Evolutionary conservation across 2,797 vertebrate species (phyloP).

Genomic region (Leucoraja ocellata): DNA sequence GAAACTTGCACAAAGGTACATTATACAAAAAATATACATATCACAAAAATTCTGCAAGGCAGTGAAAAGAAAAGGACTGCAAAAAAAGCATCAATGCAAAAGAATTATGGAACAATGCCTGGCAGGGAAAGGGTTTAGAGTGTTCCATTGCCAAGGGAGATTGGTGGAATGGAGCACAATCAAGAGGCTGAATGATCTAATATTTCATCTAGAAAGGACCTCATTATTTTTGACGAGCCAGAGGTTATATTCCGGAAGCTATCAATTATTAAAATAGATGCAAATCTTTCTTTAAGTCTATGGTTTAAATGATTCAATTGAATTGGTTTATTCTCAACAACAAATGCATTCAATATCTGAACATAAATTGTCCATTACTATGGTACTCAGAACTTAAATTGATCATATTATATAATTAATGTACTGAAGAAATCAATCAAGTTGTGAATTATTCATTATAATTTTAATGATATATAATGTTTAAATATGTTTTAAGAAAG

Average conservation of each 20-base stretch:
- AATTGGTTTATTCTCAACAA: neutral
- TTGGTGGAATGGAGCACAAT: neutral
- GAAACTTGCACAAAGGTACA: too few relatives aligned
- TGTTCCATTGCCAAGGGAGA: too few relatives aligned
- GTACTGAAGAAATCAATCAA: neutral
- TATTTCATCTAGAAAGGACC: neutral
- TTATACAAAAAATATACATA: too few relatives aligned
- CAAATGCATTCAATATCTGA: neutral
- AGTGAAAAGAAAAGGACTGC: too few relatives aligned
- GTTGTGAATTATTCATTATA: neutral
- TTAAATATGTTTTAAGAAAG: neutral
- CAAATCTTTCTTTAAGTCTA: neutral
- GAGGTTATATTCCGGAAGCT: neutral
- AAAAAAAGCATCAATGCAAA: too few relatives aligned
- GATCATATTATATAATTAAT: neutral
- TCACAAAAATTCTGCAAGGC: too few relatives aligned
- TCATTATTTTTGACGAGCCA: neutral
- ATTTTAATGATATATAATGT: neutral
- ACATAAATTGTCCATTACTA: neutral
- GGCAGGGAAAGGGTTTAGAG: too few relatives aligned
- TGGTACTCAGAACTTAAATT: neutral
- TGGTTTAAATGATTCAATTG: neutral
- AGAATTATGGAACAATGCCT: too few relatives aligned
- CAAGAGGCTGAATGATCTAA: neutral
- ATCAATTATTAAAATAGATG: neutral